A percentile compares a stretch with the other conserved stretches of the same genome.
Conservation (phyloP, 2,888 invertebrate species). For the Brenthis ino region DNA sequence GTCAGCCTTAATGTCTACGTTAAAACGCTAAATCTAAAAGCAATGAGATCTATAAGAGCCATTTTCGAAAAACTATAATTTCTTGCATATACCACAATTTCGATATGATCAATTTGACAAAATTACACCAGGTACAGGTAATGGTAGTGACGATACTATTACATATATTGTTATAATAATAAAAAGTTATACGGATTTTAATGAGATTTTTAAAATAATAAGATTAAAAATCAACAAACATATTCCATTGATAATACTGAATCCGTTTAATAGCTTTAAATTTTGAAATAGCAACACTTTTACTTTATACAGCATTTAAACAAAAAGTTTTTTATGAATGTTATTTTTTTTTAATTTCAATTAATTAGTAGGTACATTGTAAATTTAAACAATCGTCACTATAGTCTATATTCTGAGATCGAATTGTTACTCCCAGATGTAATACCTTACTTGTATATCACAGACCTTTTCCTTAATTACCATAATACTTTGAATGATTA, state of each 20-base stretch:
- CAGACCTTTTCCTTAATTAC: slow-evolving; percentile 76
- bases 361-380: not conserved
- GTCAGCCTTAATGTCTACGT: slow-evolving; percentile 23
- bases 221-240: too few relatives aligned
- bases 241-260: too few relatives aligned
- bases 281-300: not conserved
- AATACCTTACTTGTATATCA: slow-evolving; percentile 72
- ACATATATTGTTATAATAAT: slow-evolving; percentile 6
- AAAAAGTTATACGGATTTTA: not conserved
- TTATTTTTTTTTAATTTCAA: too few relatives aligned
- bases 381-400: slow-evolving; percentile 30
- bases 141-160: not conserved
- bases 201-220: not conserved
- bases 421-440: slow-evolving; percentile 68
- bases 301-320: too few relatives aligned
- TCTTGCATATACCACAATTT: slow-evolving; percentile 1
- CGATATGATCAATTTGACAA: slow-evolving; percentile 21
- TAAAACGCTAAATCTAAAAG: slow-evolving; percentile 40
- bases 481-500: slow-evolving; percentile 73
- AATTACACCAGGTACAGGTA: slow-evolving; percentile 18
- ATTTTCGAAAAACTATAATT: slow-evolving; percentile 14
- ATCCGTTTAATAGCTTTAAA: slow-evolving; percentile 12
- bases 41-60: slow-evolving; percentile 58
- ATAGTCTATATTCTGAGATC: slow-evolving; percentile 68
- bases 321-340: too few relatives aligned